Percentiles rank a stretch among this genome's conserved stretches.
phyloP scores from a whole-genome alignment of 2,113 vertebrate species.

The Nycticebus coucang region DNA sequence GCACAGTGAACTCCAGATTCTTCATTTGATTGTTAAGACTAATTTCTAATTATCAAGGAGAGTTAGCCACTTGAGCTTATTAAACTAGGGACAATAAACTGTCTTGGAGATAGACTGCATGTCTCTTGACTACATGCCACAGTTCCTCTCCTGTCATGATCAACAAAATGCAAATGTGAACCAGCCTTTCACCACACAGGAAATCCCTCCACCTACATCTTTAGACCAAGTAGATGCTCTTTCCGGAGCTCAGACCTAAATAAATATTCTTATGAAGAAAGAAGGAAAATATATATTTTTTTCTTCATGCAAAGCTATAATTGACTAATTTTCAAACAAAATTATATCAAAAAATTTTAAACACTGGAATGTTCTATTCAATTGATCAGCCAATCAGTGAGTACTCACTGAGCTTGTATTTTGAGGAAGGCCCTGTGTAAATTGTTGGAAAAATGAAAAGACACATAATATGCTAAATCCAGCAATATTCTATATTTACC shows the following conservation, averaged over 20 bases:
- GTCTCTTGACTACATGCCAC: constrained; percentile 9
- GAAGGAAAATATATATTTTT: constrained; percentile 47
- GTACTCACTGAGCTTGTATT: neutral
- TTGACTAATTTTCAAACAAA: neutral
- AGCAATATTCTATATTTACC: neutral
- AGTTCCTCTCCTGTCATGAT: constrained; percentile 60
- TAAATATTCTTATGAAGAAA: constrained; percentile 62
- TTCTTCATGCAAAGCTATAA: neutral
- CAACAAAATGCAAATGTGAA: constrained; percentile 40
- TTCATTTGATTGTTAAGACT: neutral
- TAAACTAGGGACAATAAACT: neutral
- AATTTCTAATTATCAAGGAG: neutral
- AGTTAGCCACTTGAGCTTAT: neutral
- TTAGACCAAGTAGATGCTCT: constrained; percentile 43
- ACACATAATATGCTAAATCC: neutral
- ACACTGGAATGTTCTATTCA: neutral
- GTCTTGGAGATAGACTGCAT: neutral
- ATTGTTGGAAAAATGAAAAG: neutral
- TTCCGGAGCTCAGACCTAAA: constrained; percentile 64
- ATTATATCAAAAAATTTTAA: constrained; percentile 42
- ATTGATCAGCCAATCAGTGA: neutral
- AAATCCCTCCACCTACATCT: constrained; percentile 70
- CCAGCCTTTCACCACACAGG: constrained; percentile 65
- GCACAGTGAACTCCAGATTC: neutral
- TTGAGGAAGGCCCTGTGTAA: neutral